Evolutionary conservation across 1,140 invertebrate species (phyloP).

Genomic region (Scaptomyza pallida): DNA sequence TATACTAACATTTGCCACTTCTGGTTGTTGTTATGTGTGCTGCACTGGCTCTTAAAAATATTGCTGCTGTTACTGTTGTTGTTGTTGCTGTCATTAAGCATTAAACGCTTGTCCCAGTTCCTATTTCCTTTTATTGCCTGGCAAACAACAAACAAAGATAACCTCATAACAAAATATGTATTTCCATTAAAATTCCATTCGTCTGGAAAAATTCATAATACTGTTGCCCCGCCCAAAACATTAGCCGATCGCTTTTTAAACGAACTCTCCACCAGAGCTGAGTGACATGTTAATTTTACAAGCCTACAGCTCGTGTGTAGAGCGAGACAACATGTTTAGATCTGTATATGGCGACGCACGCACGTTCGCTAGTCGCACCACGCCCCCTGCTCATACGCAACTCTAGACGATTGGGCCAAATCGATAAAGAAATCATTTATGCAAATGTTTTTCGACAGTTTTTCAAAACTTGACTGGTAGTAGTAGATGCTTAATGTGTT

Average conservation of each 20-base stretch:
- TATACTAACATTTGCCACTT: constrained; percentile 69
- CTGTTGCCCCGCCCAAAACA: constrained; percentile 41
- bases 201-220: neutral
- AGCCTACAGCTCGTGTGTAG: constrained; percentile 32
- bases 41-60: constrained; percentile 4
- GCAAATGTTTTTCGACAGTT: constrained; percentile 68
- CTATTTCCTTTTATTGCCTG: constrained; percentile 45
- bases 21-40: constrained; percentile 44
- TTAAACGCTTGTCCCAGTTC: constrained; percentile 46
- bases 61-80: too few relatives aligned
- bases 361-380: constrained; percentile 59
- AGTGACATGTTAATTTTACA: constrained; percentile 71
- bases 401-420: constrained; percentile 58
- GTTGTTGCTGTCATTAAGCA: constrained; percentile 30
- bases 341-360: constrained; percentile 41
- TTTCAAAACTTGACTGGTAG: constrained; percentile 36
- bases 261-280: constrained; percentile 29
- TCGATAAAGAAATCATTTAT: constrained; percentile 80
- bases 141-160: constrained; percentile 7
- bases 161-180: neutral
- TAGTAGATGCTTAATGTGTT: neutral
- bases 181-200: constrained; percentile 4
- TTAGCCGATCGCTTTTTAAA: constrained; percentile 29
- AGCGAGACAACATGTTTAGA: constrained; percentile 49
- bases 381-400: constrained; percentile 45